Evolutionary conservation across 2,113 vertebrate genomes (phyloP).

Genomic region (Gavia stellata): DNA sequence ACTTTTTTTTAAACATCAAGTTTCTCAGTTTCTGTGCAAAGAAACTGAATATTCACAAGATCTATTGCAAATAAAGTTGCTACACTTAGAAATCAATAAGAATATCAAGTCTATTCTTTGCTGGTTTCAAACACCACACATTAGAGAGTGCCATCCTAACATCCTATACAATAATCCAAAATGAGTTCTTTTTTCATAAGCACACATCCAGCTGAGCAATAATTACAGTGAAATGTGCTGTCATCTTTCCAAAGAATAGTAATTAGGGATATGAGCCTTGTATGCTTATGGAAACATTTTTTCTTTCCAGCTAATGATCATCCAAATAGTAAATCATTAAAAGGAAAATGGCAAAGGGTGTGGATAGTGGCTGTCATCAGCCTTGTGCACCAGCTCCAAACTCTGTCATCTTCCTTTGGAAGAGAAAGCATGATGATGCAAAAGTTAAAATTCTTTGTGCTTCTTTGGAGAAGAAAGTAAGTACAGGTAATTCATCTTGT

Average conservation of each 20-base stretch:
- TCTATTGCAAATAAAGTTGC: background rate
- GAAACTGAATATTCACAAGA: background rate
- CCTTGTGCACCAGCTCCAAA: background rate
- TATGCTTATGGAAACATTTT: constrained; percentile 31
- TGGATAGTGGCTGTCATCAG: background rate
- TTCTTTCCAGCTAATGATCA: constrained; percentile 27
- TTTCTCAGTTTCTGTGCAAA: background rate
- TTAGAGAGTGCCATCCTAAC: background rate
- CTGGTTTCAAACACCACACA: background rate
- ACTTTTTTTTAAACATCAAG: background rate
- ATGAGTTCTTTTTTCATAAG: constrained; percentile 19
- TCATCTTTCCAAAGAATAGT: constrained; percentile 32
- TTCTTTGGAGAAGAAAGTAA: background rate
- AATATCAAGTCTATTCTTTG: background rate
- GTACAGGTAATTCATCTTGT: background rate
- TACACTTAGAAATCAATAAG: background rate
- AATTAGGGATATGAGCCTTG: constrained; percentile 45
- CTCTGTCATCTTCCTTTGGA: background rate
- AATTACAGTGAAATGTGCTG: constrained; percentile 48
- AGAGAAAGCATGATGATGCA: background rate
- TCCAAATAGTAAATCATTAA: constrained; percentile 35
- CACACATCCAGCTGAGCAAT: constrained; percentile 12
- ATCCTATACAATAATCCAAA: constrained; percentile 3
- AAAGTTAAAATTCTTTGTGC: background rate
- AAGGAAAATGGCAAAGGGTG: constrained; percentile 27